Evolutionary conservation across 2,888 invertebrate genomes (phyloP), one percentile per base, ranked within the genome.

Genomic region (Caenorhabditis virilis): DNA sequence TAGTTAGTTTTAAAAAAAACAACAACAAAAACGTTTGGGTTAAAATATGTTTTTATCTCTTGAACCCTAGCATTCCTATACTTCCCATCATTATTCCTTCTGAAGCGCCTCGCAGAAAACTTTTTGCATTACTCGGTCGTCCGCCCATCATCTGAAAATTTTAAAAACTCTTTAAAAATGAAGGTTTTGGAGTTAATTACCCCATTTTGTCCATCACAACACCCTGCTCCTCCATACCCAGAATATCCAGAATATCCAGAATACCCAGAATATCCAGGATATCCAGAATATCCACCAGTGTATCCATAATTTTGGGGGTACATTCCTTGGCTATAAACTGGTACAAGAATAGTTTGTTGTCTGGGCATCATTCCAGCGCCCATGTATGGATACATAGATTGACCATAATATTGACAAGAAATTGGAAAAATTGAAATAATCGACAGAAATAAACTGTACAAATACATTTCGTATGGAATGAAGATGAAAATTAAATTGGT

Each of bases 51-150:
- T 18, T 25, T 38, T 25, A 43, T 27, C 27, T 46, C 15, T 38
- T 46, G 26, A 36, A 49, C 15, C 58, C 58, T n/a, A 65, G 49
- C 59, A 65, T 65, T 30, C 65, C 65, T n/a, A 65, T 27, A 39
- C 55, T 59, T 38, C 65, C 65, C 65, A 65, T 65, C 23, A 65
- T 48, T 1, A 65, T 41, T 30, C 65, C 65, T 33, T 65, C 65
- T 2, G 65, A 59, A 9, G 65, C 65, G 27, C 65, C 65, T 22
- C 56, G 23, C 23, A 65, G 38, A 25, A 65, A 65, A 30, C 50
- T 55, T 22, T 49, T 51, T 16, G 59, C 59, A 25, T 65, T 65
- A 38, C 65, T 56, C 22, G 55, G 59, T 2, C 65, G 46, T 18
- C 22, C 36, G 0, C 49, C 52, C 51, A 58, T 50, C 53, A 57